Evolutionary conservation across 2,797 vertebrate genomes (phyloP).

Genomic region (Austrolebias charrua): DNA sequence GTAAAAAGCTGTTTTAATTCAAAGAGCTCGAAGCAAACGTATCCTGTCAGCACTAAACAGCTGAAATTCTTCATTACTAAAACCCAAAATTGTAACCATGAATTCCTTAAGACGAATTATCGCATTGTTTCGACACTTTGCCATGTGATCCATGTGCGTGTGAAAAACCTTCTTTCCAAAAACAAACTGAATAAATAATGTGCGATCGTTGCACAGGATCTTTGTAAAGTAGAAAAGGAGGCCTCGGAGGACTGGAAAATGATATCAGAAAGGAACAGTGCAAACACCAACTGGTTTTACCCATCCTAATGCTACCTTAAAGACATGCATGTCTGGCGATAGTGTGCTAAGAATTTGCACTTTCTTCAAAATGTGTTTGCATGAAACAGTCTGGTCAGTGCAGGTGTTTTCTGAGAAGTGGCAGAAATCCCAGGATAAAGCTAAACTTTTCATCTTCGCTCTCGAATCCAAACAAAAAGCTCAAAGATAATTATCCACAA

Average conservation of each 20-base stretch:
- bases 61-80: conserved; percentile 5
- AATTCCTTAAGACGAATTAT: not conserved
- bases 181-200: conserved; percentile 16
- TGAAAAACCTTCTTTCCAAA: conserved; percentile 2
- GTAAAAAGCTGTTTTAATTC: conserved; percentile 17
- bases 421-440: conserved; percentile 28
- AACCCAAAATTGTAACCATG: not conserved
- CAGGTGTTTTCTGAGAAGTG: conserved; percentile 6
- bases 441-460: conserved; percentile 26
- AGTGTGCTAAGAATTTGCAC: conserved; percentile 22
- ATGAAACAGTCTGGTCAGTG: conserved; percentile 25
- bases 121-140: not conserved
- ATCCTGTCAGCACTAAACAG: conserved; percentile 6
- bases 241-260: conserved; percentile 2
- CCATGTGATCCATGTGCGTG: not conserved
- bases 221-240: not conserved
- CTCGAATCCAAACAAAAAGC: conserved; percentile 40
- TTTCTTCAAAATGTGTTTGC: conserved; percentile 31
- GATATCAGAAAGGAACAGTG: conserved; percentile 20
- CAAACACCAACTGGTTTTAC: conserved; percentile 20
- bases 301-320: not conserved
- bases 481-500: conserved; percentile 37
- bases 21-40: not conserved
- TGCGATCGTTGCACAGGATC: not conserved
- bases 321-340: conserved; percentile 31